These are phyloP conservation scores for Sinopyrophorus schimmeli DNA, from an alignment of 2,888 invertebrate genomes.

Conservation along the genomic window DNA sequence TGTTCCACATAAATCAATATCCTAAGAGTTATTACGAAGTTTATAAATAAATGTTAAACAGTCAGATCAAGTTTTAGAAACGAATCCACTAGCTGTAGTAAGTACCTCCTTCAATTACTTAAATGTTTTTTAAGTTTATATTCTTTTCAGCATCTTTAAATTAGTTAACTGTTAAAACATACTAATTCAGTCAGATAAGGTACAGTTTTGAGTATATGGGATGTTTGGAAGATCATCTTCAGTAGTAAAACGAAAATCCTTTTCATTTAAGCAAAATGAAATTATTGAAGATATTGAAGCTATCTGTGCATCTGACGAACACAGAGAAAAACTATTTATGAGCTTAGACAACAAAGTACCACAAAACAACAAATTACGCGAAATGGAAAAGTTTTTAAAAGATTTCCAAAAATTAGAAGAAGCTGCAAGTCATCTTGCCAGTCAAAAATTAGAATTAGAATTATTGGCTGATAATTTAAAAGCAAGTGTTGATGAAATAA, in stretches of 20 bases:
- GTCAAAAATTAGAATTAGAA: slow-evolving; percentile 25
- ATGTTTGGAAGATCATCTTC: slow-evolving; percentile 5
- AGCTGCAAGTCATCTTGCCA: slow-evolving; percentile 20
- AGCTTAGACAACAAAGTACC: slow-evolving; percentile 34
- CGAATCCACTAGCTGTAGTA: too few relatives aligned
- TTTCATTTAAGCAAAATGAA: slow-evolving; percentile 31
- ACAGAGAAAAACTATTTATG: slow-evolving; percentile 30
- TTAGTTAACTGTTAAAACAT: too few relatives aligned
- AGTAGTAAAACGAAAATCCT: not conserved
- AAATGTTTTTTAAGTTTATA: too few relatives aligned
- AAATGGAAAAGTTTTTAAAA: slow-evolving; percentile 35
- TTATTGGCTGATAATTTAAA: slow-evolving; percentile 12
- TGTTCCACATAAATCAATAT: too few relatives aligned
- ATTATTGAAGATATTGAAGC: slow-evolving; percentile 37
- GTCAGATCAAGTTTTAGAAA: too few relatives aligned
- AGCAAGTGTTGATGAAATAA: slow-evolving; percentile 6
- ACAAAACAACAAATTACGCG: slow-evolving; percentile 30
- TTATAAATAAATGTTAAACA: too few relatives aligned
- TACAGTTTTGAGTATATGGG: too few relatives aligned
- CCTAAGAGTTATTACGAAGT: too few relatives aligned
- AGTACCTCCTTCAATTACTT: too few relatives aligned
- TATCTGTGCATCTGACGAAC: slow-evolving; percentile 29
- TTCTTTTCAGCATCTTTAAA: too few relatives aligned
- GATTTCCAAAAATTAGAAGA: slow-evolving; percentile 35
- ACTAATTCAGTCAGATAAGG: too few relatives aligned